A percentile compares a stretch with the other conserved stretches of the same genome.
phyloP scores from a whole-genome alignment of 1,140 invertebrate species.

The Archegozetes longisetosus region DNA sequence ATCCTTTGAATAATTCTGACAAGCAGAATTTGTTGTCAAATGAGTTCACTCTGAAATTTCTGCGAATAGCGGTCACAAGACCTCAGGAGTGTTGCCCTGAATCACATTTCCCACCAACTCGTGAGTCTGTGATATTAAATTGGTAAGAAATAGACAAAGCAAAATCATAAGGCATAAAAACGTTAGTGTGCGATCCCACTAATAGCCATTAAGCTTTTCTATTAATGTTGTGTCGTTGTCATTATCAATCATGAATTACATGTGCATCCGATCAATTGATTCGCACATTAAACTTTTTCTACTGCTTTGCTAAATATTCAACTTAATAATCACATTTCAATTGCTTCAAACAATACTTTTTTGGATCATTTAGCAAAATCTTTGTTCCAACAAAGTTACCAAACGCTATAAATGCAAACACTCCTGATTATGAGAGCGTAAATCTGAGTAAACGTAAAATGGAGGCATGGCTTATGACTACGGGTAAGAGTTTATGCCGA shows the following conservation, averaged over 20 bases:
- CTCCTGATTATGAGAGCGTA: background rate
- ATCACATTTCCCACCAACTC: too few relatives aligned
- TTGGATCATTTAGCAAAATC: background rate
- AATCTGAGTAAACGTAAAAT: background rate
- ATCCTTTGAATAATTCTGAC: background rate
- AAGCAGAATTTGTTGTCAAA: background rate
- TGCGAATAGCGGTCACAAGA: background rate
- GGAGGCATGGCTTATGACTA: slow-evolving; percentile 2
- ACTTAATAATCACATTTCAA: too few relatives aligned
- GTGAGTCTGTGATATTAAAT: background rate
- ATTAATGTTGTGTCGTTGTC: too few relatives aligned
- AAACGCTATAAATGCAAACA: background rate
- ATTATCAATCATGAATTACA: too few relatives aligned
- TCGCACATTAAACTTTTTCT: too few relatives aligned
- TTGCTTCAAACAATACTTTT: background rate
- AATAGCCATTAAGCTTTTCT: too few relatives aligned
- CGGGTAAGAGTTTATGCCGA: background rate
- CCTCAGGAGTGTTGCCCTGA: background rate
- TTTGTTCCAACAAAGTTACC: background rate
- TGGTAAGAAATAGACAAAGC: background rate
- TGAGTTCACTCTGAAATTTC: background rate
- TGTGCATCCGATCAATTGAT: too few relatives aligned
- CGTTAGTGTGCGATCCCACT: too few relatives aligned
- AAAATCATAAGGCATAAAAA: too few relatives aligned
- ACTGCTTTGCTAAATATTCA: too few relatives aligned